Conservation (phyloP, 1,140 invertebrate species). For the Platorchestia sp. region DNA sequence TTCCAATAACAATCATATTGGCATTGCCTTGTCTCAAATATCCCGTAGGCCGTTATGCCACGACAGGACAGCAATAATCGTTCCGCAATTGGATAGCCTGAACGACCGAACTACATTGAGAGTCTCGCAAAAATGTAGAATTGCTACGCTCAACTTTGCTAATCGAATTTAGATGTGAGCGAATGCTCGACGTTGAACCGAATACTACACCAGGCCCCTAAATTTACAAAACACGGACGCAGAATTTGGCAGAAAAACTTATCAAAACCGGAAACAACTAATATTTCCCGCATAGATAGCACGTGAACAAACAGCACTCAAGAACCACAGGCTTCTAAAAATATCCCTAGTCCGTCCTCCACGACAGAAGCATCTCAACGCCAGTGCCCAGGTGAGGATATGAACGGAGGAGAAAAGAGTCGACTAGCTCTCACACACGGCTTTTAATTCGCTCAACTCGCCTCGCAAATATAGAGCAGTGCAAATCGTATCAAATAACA, state of each 20-base stretch:
- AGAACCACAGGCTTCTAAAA: too few relatives aligned
- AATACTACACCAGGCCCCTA: neutral
- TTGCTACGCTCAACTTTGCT: neutral
- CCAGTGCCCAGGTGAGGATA: too few relatives aligned
- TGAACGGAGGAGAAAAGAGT: too few relatives aligned
- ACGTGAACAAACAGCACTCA: neutral
- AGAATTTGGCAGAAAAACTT: neutral
- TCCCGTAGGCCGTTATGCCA: neutral
- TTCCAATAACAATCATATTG: neutral
- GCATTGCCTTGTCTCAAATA: neutral
- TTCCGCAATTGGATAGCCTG: neutral
- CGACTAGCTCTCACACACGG: too few relatives aligned
- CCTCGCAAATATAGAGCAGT: too few relatives aligned
- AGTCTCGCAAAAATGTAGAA: neutral
- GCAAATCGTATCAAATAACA: too few relatives aligned
- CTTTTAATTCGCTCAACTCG: too few relatives aligned
- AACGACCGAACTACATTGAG: neutral
- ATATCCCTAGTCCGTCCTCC: too few relatives aligned
- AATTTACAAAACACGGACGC: neutral
- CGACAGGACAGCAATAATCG: neutral
- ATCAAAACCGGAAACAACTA: neutral
- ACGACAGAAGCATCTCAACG: too few relatives aligned
- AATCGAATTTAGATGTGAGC: neutral
- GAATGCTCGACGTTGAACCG: neutral
- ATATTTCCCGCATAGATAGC: neutral